These are phyloP conservation scores for Drosophila paramelanica DNA, from an alignment of 2,888 invertebrate species.

Conservation along the genomic window DNA sequence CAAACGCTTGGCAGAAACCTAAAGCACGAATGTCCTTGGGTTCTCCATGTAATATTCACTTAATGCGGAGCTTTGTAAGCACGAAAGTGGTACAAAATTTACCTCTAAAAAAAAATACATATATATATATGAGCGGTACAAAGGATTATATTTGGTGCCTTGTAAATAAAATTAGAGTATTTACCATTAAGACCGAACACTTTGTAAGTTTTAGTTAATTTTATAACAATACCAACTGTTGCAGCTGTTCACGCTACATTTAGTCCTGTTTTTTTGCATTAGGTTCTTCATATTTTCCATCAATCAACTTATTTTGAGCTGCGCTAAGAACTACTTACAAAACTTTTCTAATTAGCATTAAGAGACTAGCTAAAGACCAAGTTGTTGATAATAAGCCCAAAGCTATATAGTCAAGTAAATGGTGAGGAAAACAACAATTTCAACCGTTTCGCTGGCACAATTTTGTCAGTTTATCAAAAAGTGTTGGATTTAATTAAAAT, in stretches of 20 bases:
- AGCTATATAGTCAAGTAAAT: conserved; percentile 6
- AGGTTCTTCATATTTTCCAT: conserved; percentile 34
- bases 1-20: conserved; percentile 26
- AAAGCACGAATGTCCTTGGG: conserved; percentile 3
- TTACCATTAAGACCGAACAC: not conserved
- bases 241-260: conserved; percentile 36
- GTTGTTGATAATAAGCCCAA: conserved; percentile 16
- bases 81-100: conserved; percentile 6
- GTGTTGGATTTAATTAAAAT: conserved; percentile 34
- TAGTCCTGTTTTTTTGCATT: not conserved
- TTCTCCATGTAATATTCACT: not conserved
- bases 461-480: conserved; percentile 27
- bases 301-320: conserved; percentile 35
- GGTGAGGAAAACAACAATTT: conserved; percentile 3
- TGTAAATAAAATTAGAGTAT: not conserved
- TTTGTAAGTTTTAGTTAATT: conserved; percentile 9
- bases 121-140: not conserved
- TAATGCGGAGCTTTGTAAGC: not conserved
- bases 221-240: conserved; percentile 6
- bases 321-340: conserved; percentile 24
- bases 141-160: not conserved
- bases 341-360: conserved; percentile 56
- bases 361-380: not conserved
- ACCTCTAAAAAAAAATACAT: not conserved
- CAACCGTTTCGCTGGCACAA: conserved; percentile 7